These are phyloP conservation scores for Diachrysia chrysitis DNA, from an alignment of 2,888 invertebrate species.

Conservation along the genomic window DNA sequence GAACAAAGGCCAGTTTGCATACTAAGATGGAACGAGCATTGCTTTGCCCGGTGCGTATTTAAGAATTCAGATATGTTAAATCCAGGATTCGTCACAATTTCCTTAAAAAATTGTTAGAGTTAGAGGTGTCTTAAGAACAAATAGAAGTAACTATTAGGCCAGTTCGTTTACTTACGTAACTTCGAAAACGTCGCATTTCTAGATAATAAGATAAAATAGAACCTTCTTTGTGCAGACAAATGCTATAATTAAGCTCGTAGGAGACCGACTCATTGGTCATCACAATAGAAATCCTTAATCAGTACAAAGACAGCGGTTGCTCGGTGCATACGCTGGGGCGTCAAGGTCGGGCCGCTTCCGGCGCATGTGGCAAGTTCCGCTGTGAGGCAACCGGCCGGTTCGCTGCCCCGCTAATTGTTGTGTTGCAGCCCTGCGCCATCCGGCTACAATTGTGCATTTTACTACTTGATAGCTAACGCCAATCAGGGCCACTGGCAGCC, in stretches of 20 bases:
- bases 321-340: slow-evolving; percentile 69
- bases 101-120: no score
- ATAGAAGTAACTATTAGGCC: no score
- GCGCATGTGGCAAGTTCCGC: slow-evolving; percentile 84
- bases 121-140: no score
- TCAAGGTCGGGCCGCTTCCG: slow-evolving; percentile 83
- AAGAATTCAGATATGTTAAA: no score
- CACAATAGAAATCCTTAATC: slow-evolving; percentile 67
- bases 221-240: background rate
- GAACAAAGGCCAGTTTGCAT: no score
- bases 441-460: slow-evolving; percentile 65
- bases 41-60: no score
- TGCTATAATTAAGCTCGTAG: background rate
- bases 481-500: slow-evolving; percentile 56
- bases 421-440: slow-evolving; percentile 70
- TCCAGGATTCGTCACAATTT: no score
- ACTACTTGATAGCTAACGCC: slow-evolving; percentile 64
- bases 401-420: slow-evolving; percentile 72
- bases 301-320: slow-evolving; percentile 63
- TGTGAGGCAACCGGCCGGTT: slow-evolving; percentile 78
- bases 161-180: no score
- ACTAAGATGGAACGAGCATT: no score
- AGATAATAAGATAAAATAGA: background rate
- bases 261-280: slow-evolving; percentile 2
- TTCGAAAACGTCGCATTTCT: background rate